A percentile compares a stretch with the other conserved stretches of the same genome.
These are phyloP conservation scores for Sebastes kiyomatsui DNA, from an alignment of 2,797 vertebrate genomes.

Conservation along the genomic window DNA sequence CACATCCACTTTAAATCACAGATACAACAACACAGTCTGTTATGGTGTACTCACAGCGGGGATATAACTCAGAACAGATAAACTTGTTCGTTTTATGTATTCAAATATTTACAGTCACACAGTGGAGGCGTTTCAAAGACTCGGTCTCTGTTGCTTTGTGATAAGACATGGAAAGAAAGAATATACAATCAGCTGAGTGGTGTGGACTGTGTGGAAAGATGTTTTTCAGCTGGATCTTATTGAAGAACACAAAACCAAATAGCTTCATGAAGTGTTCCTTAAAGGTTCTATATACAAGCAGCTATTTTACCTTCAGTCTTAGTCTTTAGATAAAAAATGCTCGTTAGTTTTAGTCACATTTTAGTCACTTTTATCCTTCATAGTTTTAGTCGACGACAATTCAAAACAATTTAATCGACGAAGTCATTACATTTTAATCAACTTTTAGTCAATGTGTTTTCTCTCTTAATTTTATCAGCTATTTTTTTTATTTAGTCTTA, in stretches of 20 bases:
- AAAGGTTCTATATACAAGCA: too few relatives aligned
- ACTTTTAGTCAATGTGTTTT: too few relatives aligned
- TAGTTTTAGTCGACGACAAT: too few relatives aligned
- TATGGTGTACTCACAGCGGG: neutral
- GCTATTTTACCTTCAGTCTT: too few relatives aligned
- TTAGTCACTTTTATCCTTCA: too few relatives aligned
- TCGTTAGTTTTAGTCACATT: too few relatives aligned
- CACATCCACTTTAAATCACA: constrained; percentile 4
- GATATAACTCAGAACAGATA: neutral
- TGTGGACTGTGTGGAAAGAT: neutral
- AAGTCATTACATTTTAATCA: too few relatives aligned
- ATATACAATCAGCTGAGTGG: neutral
- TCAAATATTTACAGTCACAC: neutral
- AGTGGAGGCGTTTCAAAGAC: neutral
- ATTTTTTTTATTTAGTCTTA: too few relatives aligned
- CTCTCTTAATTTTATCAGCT: too few relatives aligned
- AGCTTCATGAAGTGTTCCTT: neutral
- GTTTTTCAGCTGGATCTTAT: neutral
- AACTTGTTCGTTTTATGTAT: neutral
- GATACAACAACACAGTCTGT: neutral
- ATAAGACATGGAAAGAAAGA: neutral
- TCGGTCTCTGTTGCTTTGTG: neutral
- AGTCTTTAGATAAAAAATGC: too few relatives aligned
- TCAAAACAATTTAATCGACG: too few relatives aligned
- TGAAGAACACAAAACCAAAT: neutral